Percentiles rank a stretch among this genome's conserved stretches.
Conservation (phyloP, 2,113 vertebrate species). For the Hyla sarda region DNA sequence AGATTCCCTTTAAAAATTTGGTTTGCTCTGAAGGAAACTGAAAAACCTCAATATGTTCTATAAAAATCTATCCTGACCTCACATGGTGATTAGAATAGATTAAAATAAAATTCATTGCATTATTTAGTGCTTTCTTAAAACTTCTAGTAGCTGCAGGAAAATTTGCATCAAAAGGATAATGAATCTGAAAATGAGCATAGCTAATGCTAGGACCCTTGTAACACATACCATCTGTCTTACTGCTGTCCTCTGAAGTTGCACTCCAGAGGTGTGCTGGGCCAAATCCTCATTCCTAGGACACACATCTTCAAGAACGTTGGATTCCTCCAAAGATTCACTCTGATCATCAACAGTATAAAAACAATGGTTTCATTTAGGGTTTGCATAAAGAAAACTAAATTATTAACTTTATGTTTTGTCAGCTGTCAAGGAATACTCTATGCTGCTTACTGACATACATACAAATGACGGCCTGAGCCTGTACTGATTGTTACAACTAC, state of each 20-base stretch:
- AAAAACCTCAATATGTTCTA: too few relatives aligned
- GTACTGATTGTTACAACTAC: not conserved
- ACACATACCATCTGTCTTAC: constrained; percentile 83
- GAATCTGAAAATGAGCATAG: too few relatives aligned
- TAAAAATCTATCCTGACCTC: too few relatives aligned
- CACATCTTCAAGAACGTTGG: constrained; percentile 63
- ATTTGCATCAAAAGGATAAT: too few relatives aligned
- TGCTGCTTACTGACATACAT: not conserved
- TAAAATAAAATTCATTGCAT: too few relatives aligned
- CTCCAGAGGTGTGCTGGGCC: constrained; percentile 65
- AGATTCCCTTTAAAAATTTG: too few relatives aligned
- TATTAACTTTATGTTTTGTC: too few relatives aligned
- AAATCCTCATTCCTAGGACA: constrained; percentile 66
- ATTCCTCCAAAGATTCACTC: not conserved
- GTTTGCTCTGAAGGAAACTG: too few relatives aligned
- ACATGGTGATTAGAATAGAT: too few relatives aligned
- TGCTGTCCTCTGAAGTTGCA: constrained; percentile 78
- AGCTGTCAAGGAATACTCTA: not conserved
- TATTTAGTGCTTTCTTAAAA: too few relatives aligned
- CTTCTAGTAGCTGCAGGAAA: too few relatives aligned
- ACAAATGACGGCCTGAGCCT: not conserved
- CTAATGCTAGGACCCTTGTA: not conserved
- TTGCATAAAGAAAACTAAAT: too few relatives aligned
- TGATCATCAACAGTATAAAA: not conserved
- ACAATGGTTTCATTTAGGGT: not conserved